Conservation (phyloP, 2,888 invertebrate species). For the Acronicta leporina region DNA sequence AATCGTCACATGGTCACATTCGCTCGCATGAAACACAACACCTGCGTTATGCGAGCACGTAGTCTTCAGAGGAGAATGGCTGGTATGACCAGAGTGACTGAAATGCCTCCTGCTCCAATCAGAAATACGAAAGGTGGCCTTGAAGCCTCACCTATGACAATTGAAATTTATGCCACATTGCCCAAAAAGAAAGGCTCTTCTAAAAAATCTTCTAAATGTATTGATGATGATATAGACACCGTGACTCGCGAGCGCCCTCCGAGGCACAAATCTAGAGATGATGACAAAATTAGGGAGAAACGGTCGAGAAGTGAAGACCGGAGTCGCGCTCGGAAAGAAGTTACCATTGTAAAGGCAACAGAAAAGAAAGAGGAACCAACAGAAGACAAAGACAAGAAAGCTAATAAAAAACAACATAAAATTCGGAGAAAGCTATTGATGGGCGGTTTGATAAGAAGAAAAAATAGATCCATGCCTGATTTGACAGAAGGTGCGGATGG, state of each 20-base stretch:
- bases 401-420: constrained; percentile 96
- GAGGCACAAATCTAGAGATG: constrained; percentile 92
- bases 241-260: constrained; percentile 92
- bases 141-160: constrained; percentile 93
- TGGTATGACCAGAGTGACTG: constrained; percentile 91
- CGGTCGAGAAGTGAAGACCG: constrained; percentile 95
- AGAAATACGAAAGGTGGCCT: constrained; percentile 93
- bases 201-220: constrained; percentile 90
- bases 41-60: constrained; percentile 96
- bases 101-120: constrained; percentile 91
- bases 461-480: constrained; percentile 97
- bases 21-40: constrained; percentile 98
- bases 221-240: constrained; percentile 93
- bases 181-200: constrained; percentile 95
- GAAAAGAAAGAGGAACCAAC: constrained; percentile 90
- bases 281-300: constrained; percentile 92
- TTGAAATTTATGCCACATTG: constrained; percentile 97
- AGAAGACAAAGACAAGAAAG: constrained; percentile 92
- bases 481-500: constrained; percentile 93
- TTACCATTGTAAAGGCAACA: constrained; percentile 89
- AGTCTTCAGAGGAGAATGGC: constrained; percentile 95
- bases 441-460: constrained; percentile 96
- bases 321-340: constrained; percentile 93
- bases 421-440: constrained; percentile 95
- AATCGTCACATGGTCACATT: constrained; percentile 97